Percentiles rank a stretch among this genome's conserved stretches.
Evolutionary conservation across 30 jellyfish, hydroid and myxozoan genomes (phyloP).

Genomic region (Aurelia sp.): DNA sequence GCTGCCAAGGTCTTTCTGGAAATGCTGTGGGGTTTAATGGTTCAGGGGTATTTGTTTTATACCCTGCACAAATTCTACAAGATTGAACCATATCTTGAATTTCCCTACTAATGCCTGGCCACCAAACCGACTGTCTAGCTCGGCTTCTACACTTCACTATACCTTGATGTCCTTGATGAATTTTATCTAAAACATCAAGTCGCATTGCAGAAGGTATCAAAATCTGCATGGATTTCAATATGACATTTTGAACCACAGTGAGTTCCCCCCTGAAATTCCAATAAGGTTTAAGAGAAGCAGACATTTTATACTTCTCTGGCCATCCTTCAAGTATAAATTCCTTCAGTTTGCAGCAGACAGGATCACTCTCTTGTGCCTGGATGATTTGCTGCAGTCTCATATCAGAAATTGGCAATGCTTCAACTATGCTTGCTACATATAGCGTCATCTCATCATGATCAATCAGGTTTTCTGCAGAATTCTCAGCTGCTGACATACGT

Average conservation of each 20-base stretch:
- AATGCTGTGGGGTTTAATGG: neutral
- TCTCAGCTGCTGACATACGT: constrained; percentile 31
- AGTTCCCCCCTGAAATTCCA: constrained; percentile 3
- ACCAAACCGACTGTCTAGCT: constrained; percentile 57
- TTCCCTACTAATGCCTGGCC: constrained; percentile 60
- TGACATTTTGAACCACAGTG: constrained; percentile 26
- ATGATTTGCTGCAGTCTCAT: constrained; percentile 46
- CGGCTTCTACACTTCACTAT: neutral
- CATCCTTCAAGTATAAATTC: constrained; percentile 31
- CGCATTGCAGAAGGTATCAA: constrained; percentile 65
- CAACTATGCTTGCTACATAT: constrained; percentile 8
- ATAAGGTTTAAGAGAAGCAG: constrained; percentile 34
- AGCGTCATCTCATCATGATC: constrained; percentile 41
- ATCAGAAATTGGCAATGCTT: constrained; percentile 50
- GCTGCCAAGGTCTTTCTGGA: constrained; percentile 12
- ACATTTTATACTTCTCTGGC: constrained; percentile 52
- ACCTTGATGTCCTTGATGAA: too few relatives aligned
- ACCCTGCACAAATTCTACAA: constrained; percentile 40
- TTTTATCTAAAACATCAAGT: constrained; percentile 1
- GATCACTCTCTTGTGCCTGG: constrained; percentile 44
- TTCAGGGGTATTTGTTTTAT: too few relatives aligned
- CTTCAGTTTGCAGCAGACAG: constrained; percentile 42
- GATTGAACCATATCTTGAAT: constrained; percentile 40
- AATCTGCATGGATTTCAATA: constrained; percentile 51
- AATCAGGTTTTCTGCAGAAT: constrained; percentile 47